Base-by-base conservation (phyloP, 2,113 vertebrate genomes). In the Brachyhypopomus gauderio region DNA sequence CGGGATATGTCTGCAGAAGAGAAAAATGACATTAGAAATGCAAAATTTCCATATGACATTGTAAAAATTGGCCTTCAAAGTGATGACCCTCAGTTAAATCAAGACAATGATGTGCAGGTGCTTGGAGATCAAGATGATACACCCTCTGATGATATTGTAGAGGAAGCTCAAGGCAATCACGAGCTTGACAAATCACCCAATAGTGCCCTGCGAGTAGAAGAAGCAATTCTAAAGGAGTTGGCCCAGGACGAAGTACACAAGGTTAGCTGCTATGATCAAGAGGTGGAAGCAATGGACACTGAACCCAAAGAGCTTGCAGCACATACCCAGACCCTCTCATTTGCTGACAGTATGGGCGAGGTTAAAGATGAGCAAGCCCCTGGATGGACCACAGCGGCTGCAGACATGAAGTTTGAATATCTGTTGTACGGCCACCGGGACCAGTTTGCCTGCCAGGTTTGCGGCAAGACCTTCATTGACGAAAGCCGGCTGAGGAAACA, bases 331-430 rank as follows among this genome's bases (percentile, higher is more conserved):
- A 92, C 96, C 0, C 93, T 98, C 85, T 92, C 95, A 0, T 99
- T 97, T 89, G 96, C 97, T 69, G 95, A 97, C 34, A 96, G 94
- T 83, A 95, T 98, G 91, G 93, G 94, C n/a, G 95, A 96, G 79
- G 95, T 96, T 34, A 96, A 96, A 67, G 95, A 96, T 5, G 95
- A 95, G 56, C 95, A 96, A 90, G 92, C 94, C 0, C 95, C 95
- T 0, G 94, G 94, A 59, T 96, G 95, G 95, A 95, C 84, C 38
- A 97, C 96, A 0, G 93, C 95, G 34, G 90, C 84, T 82, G 89
- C 88, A 87, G 98, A 99, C 88, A 98, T 99, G 97, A 99, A 99
- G 89, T 96, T 99, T 85, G 98, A 99, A 83, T 99, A 99, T 86
- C 88, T 99, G 75, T 93, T 99, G 19, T 99, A 99, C 0, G 98